These are phyloP conservation scores for Heliconius ismenius DNA, from an alignment of 2,888 invertebrate species.

Conservation along the genomic window DNA sequence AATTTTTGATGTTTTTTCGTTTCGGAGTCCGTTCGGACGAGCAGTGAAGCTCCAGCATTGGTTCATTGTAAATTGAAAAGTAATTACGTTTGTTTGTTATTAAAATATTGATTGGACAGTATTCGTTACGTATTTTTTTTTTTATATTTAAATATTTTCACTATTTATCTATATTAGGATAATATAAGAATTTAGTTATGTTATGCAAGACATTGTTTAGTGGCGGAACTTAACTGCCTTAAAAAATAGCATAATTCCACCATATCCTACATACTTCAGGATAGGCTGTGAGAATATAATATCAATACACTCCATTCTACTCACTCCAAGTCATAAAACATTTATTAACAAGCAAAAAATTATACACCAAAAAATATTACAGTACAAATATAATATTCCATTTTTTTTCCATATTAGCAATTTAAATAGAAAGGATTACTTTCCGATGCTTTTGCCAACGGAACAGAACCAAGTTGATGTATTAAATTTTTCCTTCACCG, in stretches of 20 bases:
- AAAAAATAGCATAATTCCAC: background rate
- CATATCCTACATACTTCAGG: background rate
- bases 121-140: background rate
- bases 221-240: background rate
- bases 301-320: too few relatives aligned
- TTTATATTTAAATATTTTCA: background rate
- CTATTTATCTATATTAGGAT: background rate
- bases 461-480: slow-evolving; percentile 71
- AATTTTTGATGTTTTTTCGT: slow-evolving; percentile 73
- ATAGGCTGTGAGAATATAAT: background rate
- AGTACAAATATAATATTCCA: background rate
- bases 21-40: slow-evolving; percentile 40
- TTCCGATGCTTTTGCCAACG: slow-evolving; percentile 52
- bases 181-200: background rate
- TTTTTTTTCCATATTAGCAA: slow-evolving; percentile 6
- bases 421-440: slow-evolving; percentile 67
- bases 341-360: too few relatives aligned
- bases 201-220: background rate
- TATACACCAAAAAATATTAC: background rate
- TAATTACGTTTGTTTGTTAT: slow-evolving; percentile 7
- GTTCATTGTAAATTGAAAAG: slow-evolving; percentile 15
- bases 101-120: slow-evolving; percentile 2
- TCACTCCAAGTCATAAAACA: too few relatives aligned
- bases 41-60: slow-evolving; percentile 29
- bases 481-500: slow-evolving; percentile 71